Percentiles rank a stretch among this genome's conserved stretches.
phyloP scores from a whole-genome alignment of 1,140 invertebrate genomes.

The Platorchestia sp. region DNA sequence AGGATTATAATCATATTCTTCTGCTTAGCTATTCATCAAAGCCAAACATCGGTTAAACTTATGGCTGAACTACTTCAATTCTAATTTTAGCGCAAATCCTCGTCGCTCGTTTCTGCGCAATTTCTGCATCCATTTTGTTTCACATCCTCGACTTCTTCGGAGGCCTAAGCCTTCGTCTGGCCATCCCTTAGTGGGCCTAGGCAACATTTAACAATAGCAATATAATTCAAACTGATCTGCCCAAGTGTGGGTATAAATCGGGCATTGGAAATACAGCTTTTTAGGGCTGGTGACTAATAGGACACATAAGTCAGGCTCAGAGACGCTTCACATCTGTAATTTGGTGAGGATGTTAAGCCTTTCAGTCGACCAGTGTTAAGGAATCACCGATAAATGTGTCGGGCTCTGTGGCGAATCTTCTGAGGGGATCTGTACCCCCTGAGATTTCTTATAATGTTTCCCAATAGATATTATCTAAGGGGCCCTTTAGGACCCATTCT shows the following conservation, averaged over 20 bases:
- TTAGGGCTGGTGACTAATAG: slow-evolving; percentile 31
- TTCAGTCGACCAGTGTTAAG: not conserved
- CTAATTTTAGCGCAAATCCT: not conserved
- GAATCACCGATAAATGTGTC: slow-evolving; percentile 38
- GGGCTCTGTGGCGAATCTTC: not conserved
- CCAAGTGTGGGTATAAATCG: slow-evolving; percentile 15
- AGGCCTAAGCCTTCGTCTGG: slow-evolving; percentile 3
- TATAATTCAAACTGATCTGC: slow-evolving; percentile 40
- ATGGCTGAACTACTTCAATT: too few species aligned
- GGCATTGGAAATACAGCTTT: slow-evolving; percentile 32
- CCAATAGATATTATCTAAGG: slow-evolving; percentile 43
- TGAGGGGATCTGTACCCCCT: slow-evolving; percentile 39
- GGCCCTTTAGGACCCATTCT: not conserved
- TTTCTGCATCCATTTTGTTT: not conserved
- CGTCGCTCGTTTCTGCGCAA: not conserved
- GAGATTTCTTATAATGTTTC: slow-evolving; percentile 41
- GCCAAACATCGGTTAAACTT: too few species aligned
- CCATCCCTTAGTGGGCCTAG: not conserved
- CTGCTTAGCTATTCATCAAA: too few species aligned
- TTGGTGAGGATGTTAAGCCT: slow-evolving; percentile 1
- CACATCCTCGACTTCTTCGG: not conserved
- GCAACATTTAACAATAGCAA: slow-evolving; percentile 38
- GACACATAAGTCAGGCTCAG: slow-evolving; percentile 20
- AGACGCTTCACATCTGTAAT: slow-evolving; percentile 4
- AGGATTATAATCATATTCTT: too few species aligned